A percentile compares a stretch with the other conserved stretches of the same genome.
Conservation (phyloP, 2,113 vertebrate genomes). For the Rhagologus leucostigma region DNA sequence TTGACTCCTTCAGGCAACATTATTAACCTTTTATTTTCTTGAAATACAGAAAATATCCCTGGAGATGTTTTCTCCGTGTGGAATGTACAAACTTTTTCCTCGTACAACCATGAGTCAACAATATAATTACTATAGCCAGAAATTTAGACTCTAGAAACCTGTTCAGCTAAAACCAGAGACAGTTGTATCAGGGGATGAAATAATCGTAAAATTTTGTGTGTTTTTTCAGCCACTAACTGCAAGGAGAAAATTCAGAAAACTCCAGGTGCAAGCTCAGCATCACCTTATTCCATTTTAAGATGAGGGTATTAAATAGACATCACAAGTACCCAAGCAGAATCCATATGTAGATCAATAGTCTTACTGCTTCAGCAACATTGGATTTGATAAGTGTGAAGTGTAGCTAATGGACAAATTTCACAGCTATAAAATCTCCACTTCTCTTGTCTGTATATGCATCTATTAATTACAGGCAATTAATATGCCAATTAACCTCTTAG, state of each 20-base stretch:
- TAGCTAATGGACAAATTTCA: constrained; percentile 10
- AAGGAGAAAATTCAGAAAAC: background rate
- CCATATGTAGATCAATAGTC: background rate
- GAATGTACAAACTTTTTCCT: background rate
- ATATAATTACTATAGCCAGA: background rate
- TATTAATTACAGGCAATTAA: constrained; percentile 8
- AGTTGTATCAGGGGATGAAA: background rate
- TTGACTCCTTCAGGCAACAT: background rate
- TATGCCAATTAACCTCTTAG: background rate
- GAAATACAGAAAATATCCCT: background rate
- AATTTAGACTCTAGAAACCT: background rate
- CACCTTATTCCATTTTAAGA: background rate
- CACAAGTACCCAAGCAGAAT: background rate
- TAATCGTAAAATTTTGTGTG: background rate
- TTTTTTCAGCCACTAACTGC: background rate
- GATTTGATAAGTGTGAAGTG: background rate
- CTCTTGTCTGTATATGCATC: background rate
- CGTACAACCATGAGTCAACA: background rate
- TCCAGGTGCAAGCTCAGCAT: constrained; percentile 13
- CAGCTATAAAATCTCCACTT: background rate
- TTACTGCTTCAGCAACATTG: background rate
- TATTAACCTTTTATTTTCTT: constrained; percentile 3
- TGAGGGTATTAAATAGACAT: background rate
- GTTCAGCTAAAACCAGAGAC: background rate
- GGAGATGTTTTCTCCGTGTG: background rate